These are phyloP conservation scores for Amphiduros pacificus DNA, from an alignment of 2,888 invertebrate species.

Conservation along the genomic window DNA sequence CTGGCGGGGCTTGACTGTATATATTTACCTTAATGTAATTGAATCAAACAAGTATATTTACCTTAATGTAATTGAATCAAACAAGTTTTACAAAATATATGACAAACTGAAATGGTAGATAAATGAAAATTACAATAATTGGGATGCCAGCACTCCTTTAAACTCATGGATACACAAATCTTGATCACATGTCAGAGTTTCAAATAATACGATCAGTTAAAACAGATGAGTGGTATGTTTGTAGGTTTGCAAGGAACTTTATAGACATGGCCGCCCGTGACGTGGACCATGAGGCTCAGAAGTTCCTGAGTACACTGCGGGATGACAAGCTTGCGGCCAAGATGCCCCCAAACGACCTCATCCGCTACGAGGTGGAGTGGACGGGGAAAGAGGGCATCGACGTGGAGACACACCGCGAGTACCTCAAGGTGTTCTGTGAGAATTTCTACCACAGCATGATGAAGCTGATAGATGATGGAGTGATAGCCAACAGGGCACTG, in stretches of 20 bases:
- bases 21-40: too few relatives aligned
- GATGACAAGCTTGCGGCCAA: constrained; percentile 74
- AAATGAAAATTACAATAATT: too few relatives aligned
- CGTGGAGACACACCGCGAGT: constrained; percentile 2
- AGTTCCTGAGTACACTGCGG: constrained; percentile 69
- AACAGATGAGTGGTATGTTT: constrained; percentile 22
- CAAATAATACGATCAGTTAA: too few relatives aligned
- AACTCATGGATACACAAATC: background rate
- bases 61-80: too few relatives aligned
- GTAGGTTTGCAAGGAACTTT: constrained; percentile 83
- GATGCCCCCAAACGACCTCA: constrained; percentile 39
- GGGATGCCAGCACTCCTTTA: too few relatives aligned
- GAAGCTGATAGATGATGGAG: constrained; percentile 5
- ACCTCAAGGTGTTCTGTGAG: constrained; percentile 12
- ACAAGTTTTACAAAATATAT: too few relatives aligned
- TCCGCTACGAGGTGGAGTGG: constrained; percentile 75
- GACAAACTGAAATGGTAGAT: too few relatives aligned
- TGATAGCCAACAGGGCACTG: background rate
- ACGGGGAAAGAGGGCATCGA: constrained; percentile 15
- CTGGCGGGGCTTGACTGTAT: too few relatives aligned
- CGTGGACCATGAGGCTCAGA: constrained; percentile 17
- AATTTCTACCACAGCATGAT: constrained; percentile 10
- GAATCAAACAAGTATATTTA: too few relatives aligned
- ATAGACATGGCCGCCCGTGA: constrained; percentile 79
- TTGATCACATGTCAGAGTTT: background rate